phyloP scores from a whole-genome alignment of 2,888 invertebrate species.

The Scotopteryx bipunctaria region DNA sequence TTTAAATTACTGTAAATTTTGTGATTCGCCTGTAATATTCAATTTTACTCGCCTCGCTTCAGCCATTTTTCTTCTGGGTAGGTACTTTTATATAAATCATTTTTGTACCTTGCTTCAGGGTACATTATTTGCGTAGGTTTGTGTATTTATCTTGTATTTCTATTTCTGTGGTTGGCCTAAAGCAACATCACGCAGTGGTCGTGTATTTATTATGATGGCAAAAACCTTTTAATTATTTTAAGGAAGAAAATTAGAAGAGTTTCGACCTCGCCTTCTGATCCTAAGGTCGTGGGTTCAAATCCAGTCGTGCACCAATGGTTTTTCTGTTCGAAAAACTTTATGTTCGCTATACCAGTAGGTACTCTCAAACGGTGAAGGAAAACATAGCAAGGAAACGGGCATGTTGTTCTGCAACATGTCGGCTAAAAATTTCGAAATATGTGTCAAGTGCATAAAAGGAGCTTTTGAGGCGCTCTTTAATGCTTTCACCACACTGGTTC shows the following conservation, averaged over 20 bases:
- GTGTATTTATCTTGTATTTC: slow-evolving; percentile 6
- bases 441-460: too few species aligned
- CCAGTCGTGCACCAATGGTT: too few species aligned
- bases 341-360: too few species aligned
- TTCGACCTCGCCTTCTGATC: too few species aligned
- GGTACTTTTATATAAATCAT: slow-evolving; percentile 40
- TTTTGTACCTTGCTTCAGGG: slow-evolving; percentile 32
- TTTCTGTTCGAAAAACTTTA: too few species aligned
- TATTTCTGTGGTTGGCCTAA: slow-evolving; percentile 6
- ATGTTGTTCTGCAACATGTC: too few species aligned
- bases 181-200: background rate
- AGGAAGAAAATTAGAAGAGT: background rate
- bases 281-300: too few species aligned
- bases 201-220: background rate
- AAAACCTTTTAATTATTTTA: background rate
- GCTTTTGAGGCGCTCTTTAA: too few species aligned
- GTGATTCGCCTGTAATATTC: slow-evolving; percentile 67
- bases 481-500: too few species aligned
- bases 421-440: too few species aligned
- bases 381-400: too few species aligned
- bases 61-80: slow-evolving; percentile 20
- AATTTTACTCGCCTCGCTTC: slow-evolving; percentile 20
- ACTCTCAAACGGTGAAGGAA: too few species aligned
- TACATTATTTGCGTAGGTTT: slow-evolving; percentile 17
- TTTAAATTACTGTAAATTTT: slow-evolving; percentile 75